Evolutionary conservation across 2,113 vertebrate species (phyloP), one percentile per base, ranked within the genome.

Genomic region (Chlamydotis undulata): DNA sequence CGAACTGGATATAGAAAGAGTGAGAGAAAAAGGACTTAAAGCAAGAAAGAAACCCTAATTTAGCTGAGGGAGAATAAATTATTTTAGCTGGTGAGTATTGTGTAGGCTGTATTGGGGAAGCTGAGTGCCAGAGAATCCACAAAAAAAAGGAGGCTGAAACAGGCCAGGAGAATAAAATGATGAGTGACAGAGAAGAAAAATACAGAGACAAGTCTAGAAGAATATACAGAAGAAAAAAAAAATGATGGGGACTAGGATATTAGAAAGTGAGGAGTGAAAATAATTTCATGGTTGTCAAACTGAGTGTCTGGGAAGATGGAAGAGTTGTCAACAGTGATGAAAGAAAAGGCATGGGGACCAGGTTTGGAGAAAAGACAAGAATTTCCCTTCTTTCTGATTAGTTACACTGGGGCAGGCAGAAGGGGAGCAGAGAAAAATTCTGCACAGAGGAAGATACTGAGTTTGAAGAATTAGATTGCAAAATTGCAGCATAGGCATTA

Each of bases 231-330:
- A 83, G 87, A 56, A 84, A 25, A 31, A 87, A 4, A 91, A 82
- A 82, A 87, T 43, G 39, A 50, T 57, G 49, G 14, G 8, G 7
- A 89, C 28, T 1, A 1, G 14, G 71, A 89, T 96, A 97, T 95
- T 95, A 85, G 53, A 76, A 91, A 91, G 95, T 94, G 95, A 87
- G 31, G 94, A 95, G 70, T 93, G 96, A 97, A 93, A 79, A 76
- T 37, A 69, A 87, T 85, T 96, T 94, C 70, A 55, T 81, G 55
- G 31, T 35, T 96, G 65, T 90, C 86, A 73, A 76, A 68, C 64
- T n/a, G 53, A 87, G 35, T 69, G 45, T 87, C 70, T 79, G 53
- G 37, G 49, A 94, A 96, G 89, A 95, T 73, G 45, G 91, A 96
- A 82, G 52, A 53, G 15, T 87, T 0, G 3, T 85, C 93, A 93